Conservation (phyloP, 2,888 invertebrate species). For the Cotesia congregata region DNA sequence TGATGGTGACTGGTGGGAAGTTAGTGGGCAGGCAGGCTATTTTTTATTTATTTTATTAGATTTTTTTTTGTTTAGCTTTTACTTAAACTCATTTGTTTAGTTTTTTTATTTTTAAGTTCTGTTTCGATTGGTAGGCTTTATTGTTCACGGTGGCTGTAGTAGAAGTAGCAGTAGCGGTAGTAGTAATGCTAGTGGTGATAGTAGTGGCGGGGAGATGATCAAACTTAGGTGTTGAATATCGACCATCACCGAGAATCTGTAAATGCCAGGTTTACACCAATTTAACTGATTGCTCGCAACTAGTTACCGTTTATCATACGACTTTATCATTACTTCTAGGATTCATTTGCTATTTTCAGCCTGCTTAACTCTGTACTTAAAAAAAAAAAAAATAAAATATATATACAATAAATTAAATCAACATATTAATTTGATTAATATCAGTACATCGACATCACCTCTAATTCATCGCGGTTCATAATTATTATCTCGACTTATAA, state of each 20-base stretch:
- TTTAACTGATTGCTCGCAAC: constrained; percentile 56
- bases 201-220: constrained; percentile 69
- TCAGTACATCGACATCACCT: too few species aligned
- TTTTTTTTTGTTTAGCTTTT: constrained; percentile 45
- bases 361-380: constrained; percentile 56
- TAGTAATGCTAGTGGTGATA: constrained; percentile 50
- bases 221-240: constrained; percentile 69
- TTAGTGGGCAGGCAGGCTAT: constrained; percentile 69
- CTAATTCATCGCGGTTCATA: not conserved
- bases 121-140: constrained; percentile 48
- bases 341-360: constrained; percentile 41
- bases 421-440: too few species aligned
- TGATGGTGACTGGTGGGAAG: constrained; percentile 70
- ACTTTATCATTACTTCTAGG: constrained; percentile 22
- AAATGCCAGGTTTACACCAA: constrained; percentile 69
- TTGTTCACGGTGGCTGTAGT: constrained; percentile 69
- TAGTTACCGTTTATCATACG: constrained; percentile 53
- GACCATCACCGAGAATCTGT: constrained; percentile 63
- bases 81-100: not conserved
- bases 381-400: constrained; percentile 16
- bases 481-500: not conserved
- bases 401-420: not conserved
- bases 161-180: constrained; percentile 59
- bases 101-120: not conserved
- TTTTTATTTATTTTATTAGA: constrained; percentile 57